Evolutionary conservation across 1,140 invertebrate species (phyloP).

Genomic region (Dendroctonus valens): DNA sequence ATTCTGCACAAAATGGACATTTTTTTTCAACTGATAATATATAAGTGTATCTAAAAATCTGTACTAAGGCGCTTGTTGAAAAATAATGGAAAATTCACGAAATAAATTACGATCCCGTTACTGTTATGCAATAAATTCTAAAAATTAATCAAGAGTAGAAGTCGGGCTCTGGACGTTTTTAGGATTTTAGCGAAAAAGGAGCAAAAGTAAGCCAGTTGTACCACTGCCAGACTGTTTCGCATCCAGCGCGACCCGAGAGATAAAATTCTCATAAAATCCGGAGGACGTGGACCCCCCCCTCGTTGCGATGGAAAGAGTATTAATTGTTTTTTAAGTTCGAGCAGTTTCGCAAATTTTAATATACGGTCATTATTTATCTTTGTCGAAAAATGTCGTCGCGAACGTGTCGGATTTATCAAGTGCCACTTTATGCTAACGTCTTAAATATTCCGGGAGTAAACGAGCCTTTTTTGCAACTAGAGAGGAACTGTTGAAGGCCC

Average conservation of each 20-base stretch:
- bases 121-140: conserved; percentile 44
- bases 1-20: not conserved
- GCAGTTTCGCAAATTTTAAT: conserved; percentile 26
- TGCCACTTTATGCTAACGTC: too few species aligned
- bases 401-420: too few species aligned
- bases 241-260: conserved; percentile 16
- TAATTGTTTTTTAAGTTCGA: conserved; percentile 30
- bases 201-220: conserved; percentile 40
- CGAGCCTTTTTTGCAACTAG: too few species aligned
- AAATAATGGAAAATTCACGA: conserved; percentile 25
- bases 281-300: conserved; percentile 17
- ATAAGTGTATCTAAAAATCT: too few species aligned
- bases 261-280: conserved; percentile 28
- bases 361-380: conserved; percentile 26
- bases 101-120: conserved; percentile 40
- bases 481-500: too few species aligned
- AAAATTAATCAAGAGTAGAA: conserved; percentile 46
- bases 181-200: conserved; percentile 42
- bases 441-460: too few species aligned
- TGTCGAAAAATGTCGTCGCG: not conserved
- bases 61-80: too few species aligned
- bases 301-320: conserved; percentile 22
- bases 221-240: conserved; percentile 37
- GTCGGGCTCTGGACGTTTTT: conserved; percentile 38
- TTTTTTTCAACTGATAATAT: too few species aligned